Evolutionary conservation across 2,888 invertebrate genomes (phyloP).

Genomic region (Netelia fuscicornis): DNA sequence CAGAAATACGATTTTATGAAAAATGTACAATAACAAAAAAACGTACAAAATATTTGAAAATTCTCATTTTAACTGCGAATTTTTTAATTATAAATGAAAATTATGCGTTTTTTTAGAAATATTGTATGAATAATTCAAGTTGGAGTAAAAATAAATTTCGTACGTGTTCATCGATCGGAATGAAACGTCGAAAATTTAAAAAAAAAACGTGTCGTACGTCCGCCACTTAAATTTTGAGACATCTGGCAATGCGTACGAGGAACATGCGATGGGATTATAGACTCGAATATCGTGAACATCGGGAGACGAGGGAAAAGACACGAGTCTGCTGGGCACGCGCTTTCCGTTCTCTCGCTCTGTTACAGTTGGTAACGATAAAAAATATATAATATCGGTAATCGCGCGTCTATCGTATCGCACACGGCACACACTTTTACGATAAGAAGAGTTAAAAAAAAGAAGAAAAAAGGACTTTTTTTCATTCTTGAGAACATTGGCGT

Average conservation of each 20-base stretch:
- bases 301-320: constrained; percentile 29
- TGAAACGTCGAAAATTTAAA: not conserved
- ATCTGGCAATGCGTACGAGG: constrained; percentile 54
- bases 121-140: no score
- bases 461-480: constrained; percentile 15
- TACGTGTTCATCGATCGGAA: constrained; percentile 9
- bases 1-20: not conserved
- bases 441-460: constrained; percentile 37
- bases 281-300: constrained; percentile 52
- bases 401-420: constrained; percentile 4
- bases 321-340: constrained; percentile 26
- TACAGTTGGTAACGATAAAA: constrained; percentile 11
- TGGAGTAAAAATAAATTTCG: not conserved
- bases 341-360: constrained; percentile 32
- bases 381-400: constrained; percentile 35
- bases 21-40: no score
- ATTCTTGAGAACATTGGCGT: constrained; percentile 38
- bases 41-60: no score
- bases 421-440: constrained; percentile 29
- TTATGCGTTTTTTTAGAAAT: no score
- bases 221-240: constrained; percentile 37
- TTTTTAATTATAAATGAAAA: no score
- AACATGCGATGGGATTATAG: constrained; percentile 36
- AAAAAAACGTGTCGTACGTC: constrained; percentile 31
- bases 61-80: no score